Evolutionary conservation across 1,140 invertebrate species (phyloP), one percentile per base, ranked within the genome.

Genomic region (Calosoma granatense): DNA sequence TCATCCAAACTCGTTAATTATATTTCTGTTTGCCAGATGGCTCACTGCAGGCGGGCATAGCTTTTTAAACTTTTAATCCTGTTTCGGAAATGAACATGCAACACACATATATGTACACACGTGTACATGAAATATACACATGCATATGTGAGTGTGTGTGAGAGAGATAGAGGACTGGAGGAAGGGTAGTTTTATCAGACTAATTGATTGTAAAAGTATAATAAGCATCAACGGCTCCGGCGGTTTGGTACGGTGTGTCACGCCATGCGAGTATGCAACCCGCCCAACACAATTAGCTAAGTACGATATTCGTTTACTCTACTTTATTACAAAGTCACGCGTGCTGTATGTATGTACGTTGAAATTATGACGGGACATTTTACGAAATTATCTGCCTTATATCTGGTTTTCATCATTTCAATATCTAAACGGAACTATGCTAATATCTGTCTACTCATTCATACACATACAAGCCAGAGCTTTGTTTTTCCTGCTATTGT

Each of bases 21-120:
- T 47, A 47, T 47, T 17, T 17, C 4, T 17, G 15, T 6, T 30
- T 4, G 41, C 17, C 41, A 47, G 6, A 4, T 30, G 26, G 26
- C 14, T 4, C 26, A 14, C 41, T 3, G 3, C 15, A 12, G 41
- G 4, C 41, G 3, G 6, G 41, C n/a, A 47, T 47, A 17, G 41
- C 41, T 47, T 47, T 47, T 47, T 47, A 47, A 47, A 47, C 41
- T 47, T 47, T 47, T 47, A 47, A 47, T 47, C 41, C 41, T 47
- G 41, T 47, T 47, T 47, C 41, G 15, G 15, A 47, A 47, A 47
- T 47, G 41, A 47, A 47, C 41, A 47, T 47, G 41, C 41, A 47
- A 47, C 17, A 17, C 17, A 12, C 6, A 47, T 17, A 36, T 6
- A 36, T n/a, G n/a, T n/a, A 36, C 26, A 9, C 26, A 36, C 26